These are phyloP conservation scores for Parnassius glacialis DNA, from an alignment of 2,888 invertebrate genomes.

Conservation along the genomic window DNA sequence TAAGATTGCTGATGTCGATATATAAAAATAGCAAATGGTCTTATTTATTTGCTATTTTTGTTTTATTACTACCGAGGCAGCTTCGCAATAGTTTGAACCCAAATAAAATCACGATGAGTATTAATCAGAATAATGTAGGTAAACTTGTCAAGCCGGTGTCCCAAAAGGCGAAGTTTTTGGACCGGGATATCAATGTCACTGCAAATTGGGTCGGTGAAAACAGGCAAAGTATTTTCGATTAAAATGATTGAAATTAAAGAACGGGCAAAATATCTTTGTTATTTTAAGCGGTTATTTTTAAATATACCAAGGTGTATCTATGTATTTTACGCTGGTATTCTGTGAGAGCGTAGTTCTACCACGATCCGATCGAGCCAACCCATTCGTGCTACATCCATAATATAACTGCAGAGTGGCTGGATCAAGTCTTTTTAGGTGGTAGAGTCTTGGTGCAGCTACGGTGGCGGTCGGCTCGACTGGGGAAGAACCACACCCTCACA, in stretches of 20 bases:
- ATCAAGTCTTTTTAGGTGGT: too few relatives aligned
- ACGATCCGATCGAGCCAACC: too few relatives aligned
- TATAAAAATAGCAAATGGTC: constrained; percentile 9
- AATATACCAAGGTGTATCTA: too few relatives aligned
- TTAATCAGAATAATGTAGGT: constrained; percentile 24
- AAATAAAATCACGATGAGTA: constrained; percentile 18
- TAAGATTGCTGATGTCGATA: constrained; percentile 1
- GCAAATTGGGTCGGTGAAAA: constrained; percentile 20
- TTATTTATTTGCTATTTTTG: constrained; percentile 21
- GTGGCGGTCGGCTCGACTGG: too few relatives aligned
- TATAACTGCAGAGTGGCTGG: too few relatives aligned
- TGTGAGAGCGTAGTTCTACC: too few relatives aligned
- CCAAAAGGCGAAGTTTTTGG: constrained; percentile 24
- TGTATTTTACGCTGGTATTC: too few relatives aligned
- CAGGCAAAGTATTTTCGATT: constrained; percentile 17
- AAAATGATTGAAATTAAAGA: background rate
- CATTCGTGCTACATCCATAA: too few relatives aligned
- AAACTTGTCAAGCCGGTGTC: constrained; percentile 12
- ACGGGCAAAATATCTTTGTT: too few relatives aligned
- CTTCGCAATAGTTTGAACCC: constrained; percentile 18
- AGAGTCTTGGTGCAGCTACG: too few relatives aligned
- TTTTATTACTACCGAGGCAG: constrained; percentile 16
- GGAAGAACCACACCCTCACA: too few relatives aligned
- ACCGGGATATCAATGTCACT: constrained; percentile 28
- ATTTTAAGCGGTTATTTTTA: too few relatives aligned